These are phyloP conservation scores for Papilio gigon DNA, from an alignment of 2,888 invertebrate genomes.

Conservation along the genomic window DNA sequence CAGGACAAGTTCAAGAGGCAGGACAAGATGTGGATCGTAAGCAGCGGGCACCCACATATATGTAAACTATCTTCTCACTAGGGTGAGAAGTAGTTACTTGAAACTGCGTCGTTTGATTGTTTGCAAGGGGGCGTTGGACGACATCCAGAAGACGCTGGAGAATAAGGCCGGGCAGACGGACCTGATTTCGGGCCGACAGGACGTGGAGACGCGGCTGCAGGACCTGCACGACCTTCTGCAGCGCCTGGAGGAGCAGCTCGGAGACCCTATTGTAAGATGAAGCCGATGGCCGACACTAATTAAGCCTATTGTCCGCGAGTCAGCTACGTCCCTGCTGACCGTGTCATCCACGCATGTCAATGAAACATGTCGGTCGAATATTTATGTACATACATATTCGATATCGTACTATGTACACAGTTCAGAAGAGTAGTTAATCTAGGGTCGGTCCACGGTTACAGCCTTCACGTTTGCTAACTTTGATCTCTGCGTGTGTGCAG, in stretches of 20 bases:
- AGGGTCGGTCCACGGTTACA: neutral
- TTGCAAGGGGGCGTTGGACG: constrained; percentile 60
- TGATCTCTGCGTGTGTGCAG: constrained; percentile 46
- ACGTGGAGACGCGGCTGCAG: constrained; percentile 51
- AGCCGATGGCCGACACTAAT: neutral
- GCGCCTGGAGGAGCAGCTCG: constrained; percentile 57
- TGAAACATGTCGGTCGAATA: no score
- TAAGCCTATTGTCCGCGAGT: no score
- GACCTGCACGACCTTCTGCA: constrained; percentile 51
- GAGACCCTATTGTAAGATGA: constrained; percentile 57
- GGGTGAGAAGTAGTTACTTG: neutral
- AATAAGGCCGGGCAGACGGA: constrained; percentile 61
- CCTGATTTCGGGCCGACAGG: constrained; percentile 55
- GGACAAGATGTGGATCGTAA: constrained; percentile 67
- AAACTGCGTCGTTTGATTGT: neutral
- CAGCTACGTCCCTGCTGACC: no score
- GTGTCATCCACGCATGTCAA: no score
- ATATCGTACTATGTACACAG: no score
- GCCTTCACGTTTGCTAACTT: neutral
- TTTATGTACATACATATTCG: no score
- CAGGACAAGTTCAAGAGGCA: constrained; percentile 66
- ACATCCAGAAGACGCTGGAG: constrained; percentile 51
- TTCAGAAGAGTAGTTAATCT: neutral
- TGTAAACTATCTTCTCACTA: neutral
- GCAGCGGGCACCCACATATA: constrained; percentile 23